phyloP scores from a whole-genome alignment of 2,888 invertebrate species.

The Onthophagus sagittarius region DNA sequence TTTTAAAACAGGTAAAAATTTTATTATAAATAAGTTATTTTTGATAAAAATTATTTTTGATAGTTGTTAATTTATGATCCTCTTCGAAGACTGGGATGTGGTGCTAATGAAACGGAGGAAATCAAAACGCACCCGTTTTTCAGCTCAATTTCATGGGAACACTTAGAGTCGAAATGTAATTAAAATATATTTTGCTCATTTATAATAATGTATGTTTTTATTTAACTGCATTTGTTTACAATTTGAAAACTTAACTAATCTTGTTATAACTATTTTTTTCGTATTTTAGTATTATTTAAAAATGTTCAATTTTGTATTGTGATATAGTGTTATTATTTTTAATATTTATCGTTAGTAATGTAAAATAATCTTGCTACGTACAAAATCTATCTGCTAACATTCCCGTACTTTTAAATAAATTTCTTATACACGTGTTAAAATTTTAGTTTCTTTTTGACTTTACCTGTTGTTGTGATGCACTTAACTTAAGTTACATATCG shows the following conservation, averaged over 20 bases:
- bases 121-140: conserved; percentile 78
- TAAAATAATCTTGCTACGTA: no score
- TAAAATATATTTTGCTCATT: background rate
- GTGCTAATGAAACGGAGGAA: conserved; percentile 62
- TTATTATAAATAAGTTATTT: background rate
- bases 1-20: conserved; percentile 62
- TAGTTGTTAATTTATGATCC: conserved; percentile 67
- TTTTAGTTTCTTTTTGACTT: no score
- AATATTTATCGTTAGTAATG: no score
- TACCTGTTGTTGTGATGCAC: no score
- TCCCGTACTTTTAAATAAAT: no score
- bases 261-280: background rate
- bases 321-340: no score
- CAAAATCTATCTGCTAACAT: no score
- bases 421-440: no score
- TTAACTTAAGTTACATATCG: no score
- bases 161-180: conserved; percentile 25
- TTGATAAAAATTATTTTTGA: conserved; percentile 30
- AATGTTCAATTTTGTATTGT: no score
- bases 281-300: no score
- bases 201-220: background rate
- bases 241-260: conserved; percentile 2
- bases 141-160: conserved; percentile 62
- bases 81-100: conserved; percentile 62
- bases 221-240: background rate